These are phyloP conservation scores for Gymnocypris eckloni DNA, from an alignment of 2,797 vertebrate species.

Conservation along the genomic window DNA sequence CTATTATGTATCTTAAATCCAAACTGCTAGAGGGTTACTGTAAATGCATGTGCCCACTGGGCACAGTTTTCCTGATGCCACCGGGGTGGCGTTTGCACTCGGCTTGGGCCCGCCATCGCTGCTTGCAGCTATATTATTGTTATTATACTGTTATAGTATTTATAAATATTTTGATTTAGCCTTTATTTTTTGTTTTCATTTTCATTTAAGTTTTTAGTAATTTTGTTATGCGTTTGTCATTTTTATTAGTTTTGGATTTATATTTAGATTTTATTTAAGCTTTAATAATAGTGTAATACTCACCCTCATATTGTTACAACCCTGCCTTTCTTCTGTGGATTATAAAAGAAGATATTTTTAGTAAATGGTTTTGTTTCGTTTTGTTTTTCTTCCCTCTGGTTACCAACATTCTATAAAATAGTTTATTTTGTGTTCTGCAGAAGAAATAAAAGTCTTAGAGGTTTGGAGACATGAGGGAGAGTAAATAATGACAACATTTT, in stretches of 20 bases:
- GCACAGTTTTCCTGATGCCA: no score
- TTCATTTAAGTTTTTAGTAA: neutral
- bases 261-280: neutral
- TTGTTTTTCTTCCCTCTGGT: neutral
- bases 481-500: neutral
- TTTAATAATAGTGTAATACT: neutral
- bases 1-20: no score
- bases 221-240: neutral
- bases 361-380: neutral
- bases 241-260: neutral
- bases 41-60: no score
- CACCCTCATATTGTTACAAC: neutral
- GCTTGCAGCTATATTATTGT: no score
- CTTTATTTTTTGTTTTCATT: neutral
- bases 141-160: neutral
- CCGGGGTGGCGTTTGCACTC: no score
- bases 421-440: neutral
- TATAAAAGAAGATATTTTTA: no score
- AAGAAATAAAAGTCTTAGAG: neutral
- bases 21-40: no score
- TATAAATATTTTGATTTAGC: neutral
- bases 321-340: neutral
- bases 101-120: no score
- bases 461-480: neutral
- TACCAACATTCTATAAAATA: neutral